A percentile compares a stretch with the other conserved stretches of the same genome.
Conservation (phyloP, 2,888 invertebrate genomes). For the Brachypalpus laphriformis region DNA sequence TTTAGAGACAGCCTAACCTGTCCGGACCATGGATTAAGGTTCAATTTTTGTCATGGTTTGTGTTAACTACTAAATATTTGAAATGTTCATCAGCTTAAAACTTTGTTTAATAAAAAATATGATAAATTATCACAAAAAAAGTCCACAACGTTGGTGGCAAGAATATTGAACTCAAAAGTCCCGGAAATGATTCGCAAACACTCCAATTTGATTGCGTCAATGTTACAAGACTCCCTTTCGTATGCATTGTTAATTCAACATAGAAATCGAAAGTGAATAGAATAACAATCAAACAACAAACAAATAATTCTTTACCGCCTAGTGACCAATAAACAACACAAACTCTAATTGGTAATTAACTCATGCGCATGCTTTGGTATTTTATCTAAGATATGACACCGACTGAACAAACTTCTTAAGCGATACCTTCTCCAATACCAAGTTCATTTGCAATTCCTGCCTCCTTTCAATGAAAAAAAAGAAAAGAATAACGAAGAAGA, state of each 20-base stretch:
- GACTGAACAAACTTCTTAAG: conserved; percentile 18
- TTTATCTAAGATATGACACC: conserved; percentile 53
- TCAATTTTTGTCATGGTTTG: too few species aligned
- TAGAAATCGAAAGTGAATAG: conserved; percentile 52
- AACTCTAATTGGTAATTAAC: conserved; percentile 54
- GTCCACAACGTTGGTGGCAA: not conserved
- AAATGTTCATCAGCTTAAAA: too few species aligned
- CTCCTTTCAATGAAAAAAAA: not conserved
- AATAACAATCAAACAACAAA: conserved; percentile 40
- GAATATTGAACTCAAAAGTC: conserved; percentile 8
- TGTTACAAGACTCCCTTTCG: not conserved
- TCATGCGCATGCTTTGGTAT: conserved; percentile 61
- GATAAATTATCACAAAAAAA: not conserved
- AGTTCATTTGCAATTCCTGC: conserved; percentile 5
- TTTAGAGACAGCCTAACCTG: too few species aligned
- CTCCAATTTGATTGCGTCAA: conserved; percentile 32
- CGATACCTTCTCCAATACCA: not conserved
- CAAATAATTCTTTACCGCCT: conserved; percentile 12
- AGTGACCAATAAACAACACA: conserved; percentile 14
- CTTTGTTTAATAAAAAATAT: too few species aligned
- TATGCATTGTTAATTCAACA: conserved; percentile 18
- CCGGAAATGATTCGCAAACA: conserved; percentile 19
- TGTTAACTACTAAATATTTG: too few species aligned
- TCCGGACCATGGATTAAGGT: too few species aligned
- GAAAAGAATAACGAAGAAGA: not conserved